Conservation (phyloP, 2,113 vertebrate genomes). For the Lathamus discolor region DNA sequence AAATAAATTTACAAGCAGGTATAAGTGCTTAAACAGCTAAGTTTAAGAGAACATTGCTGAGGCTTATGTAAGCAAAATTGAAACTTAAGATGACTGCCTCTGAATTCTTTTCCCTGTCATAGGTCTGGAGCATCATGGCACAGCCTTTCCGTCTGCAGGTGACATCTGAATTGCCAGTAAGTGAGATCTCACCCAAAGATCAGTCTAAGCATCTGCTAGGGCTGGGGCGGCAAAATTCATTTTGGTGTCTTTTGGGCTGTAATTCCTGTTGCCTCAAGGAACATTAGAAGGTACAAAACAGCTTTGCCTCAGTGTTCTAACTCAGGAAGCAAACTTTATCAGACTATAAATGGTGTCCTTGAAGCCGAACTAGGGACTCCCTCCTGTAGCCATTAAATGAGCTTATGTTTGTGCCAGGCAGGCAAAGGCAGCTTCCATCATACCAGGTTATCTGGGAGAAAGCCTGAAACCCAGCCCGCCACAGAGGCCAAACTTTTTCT, state of each 20-base stretch:
- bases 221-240: not conserved
- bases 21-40: not conserved
- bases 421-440: not conserved
- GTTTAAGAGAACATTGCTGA: not conserved
- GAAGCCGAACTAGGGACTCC: not conserved
- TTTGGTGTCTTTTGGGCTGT: not conserved
- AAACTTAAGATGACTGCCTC: not conserved
- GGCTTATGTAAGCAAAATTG: not conserved
- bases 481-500: not conserved
- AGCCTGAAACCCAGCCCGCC: not conserved
- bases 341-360: not conserved
- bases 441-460: not conserved
- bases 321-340: not conserved
- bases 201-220: not conserved
- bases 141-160: not conserved
- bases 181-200: not conserved
- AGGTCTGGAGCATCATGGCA: not conserved
- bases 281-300: not conserved
- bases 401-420: not conserved
- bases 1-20: slow-evolving; percentile 11
- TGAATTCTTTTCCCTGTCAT: not conserved
- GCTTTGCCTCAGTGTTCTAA: not conserved
- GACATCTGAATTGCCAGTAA: not conserved
- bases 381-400: not conserved
- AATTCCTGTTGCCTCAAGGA: not conserved